These are phyloP conservation scores for Rhinogobio ventralis DNA, from an alignment of 2,797 vertebrate species.

Conservation along the genomic window DNA sequence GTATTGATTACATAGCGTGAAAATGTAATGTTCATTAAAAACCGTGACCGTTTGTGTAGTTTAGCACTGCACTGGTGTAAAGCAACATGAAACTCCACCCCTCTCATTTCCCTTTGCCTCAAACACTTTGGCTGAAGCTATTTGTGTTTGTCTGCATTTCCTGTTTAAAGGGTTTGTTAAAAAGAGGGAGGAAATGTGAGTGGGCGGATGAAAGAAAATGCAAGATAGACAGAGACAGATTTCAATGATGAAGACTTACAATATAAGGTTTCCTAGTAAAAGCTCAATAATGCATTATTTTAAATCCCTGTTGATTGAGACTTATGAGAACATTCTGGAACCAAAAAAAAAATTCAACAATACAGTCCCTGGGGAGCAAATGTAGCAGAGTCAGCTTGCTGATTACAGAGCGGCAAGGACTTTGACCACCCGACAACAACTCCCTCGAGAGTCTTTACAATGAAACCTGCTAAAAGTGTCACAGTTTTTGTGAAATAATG, in stretches of 20 bases:
- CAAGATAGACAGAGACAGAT: background rate
- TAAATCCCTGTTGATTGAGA: constrained; percentile 16
- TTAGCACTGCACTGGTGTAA: constrained; percentile 8
- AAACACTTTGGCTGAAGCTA: constrained; percentile 46
- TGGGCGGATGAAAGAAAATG: constrained; percentile 31
- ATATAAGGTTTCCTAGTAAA: constrained; percentile 25
- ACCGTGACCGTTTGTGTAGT: background rate
- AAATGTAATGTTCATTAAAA: background rate
- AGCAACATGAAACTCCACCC: constrained; percentile 11
- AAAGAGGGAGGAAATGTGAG: constrained; percentile 51
- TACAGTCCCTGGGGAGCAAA: constrained; percentile 44
- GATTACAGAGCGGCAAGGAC: constrained; percentile 18
- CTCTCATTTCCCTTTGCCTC: constrained; percentile 59
- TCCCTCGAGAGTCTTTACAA: background rate
- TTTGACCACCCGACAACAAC: constrained; percentile 47
- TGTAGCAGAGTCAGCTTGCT: constrained; percentile 32
- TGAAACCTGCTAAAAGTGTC: constrained; percentile 32
- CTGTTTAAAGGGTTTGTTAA: constrained; percentile 55
- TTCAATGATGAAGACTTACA: constrained; percentile 19
- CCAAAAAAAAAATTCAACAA: constrained; percentile 53
- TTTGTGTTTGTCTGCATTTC: constrained; percentile 52
- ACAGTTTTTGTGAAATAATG: constrained; percentile 20
- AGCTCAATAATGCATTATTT: constrained; percentile 21
- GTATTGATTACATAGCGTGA: constrained; percentile 1
- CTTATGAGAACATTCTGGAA: constrained; percentile 51